These are phyloP conservation scores for Alviniconcha strummeri DNA, from an alignment of 2,888 invertebrate genomes.

Conservation along the genomic window DNA sequence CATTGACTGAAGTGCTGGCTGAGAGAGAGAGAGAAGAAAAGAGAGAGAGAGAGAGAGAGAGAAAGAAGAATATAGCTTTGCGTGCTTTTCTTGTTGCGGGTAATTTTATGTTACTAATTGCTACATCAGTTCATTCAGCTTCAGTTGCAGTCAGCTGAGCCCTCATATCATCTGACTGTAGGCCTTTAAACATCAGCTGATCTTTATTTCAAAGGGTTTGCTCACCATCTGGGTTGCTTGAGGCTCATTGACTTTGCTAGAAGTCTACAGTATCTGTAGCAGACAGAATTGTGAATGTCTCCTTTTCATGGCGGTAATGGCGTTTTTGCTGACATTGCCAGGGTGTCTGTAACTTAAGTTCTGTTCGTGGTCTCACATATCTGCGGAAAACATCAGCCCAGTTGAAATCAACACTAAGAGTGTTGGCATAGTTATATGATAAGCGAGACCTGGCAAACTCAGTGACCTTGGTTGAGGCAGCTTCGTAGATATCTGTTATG, in stretches of 20 bases:
- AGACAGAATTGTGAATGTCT: background rate
- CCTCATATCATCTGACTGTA: background rate
- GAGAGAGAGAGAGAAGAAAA: too few species aligned
- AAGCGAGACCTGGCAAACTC: background rate
- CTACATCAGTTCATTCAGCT: too few species aligned
- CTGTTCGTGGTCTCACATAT: background rate
- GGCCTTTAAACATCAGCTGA: background rate
- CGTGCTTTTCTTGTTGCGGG: too few species aligned
- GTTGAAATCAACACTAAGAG: too few species aligned
- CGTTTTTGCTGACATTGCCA: constrained; percentile 2
- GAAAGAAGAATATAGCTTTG: too few species aligned
- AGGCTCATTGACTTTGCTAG: too few species aligned
- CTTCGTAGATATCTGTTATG: background rate
- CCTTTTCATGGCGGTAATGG: background rate
- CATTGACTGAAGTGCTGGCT: too few species aligned
- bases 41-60: too few species aligned
- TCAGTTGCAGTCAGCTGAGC: too few species aligned
- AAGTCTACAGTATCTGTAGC: background rate
- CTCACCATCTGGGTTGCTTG: background rate
- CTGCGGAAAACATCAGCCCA: too few species aligned
- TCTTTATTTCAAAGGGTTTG: background rate
- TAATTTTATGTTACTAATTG: too few species aligned
- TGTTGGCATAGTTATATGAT: too few species aligned
- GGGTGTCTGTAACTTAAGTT: background rate
- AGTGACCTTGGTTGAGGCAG: background rate